Conservation (phyloP, 2,113 vertebrate genomes). For the Sphaerodactylus townsendi region DNA sequence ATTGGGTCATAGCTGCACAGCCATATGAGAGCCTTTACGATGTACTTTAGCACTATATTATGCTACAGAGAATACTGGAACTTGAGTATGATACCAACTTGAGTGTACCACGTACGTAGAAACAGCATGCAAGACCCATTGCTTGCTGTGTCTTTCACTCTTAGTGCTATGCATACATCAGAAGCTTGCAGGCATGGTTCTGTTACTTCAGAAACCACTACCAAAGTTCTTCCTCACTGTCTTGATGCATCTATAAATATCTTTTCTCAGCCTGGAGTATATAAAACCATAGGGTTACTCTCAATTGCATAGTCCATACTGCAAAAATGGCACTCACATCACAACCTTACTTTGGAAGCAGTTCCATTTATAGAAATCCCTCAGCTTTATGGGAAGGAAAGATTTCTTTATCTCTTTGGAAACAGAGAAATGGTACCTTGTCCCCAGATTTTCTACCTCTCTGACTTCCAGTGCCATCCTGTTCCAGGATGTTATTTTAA, state of each 20-base stretch:
- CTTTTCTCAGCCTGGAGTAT: not conserved
- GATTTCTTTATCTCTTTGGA: not conserved
- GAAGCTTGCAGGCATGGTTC: not conserved
- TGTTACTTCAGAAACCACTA: not conserved
- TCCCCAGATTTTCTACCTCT: not conserved
- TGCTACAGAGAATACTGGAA: not conserved
- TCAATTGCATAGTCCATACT: not conserved
- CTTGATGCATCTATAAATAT: not conserved
- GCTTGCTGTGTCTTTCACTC: not conserved
- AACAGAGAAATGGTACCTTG: constrained; percentile 26
- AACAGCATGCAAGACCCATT: not conserved
- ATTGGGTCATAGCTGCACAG: too few relatives aligned
- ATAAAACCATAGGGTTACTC: not conserved
- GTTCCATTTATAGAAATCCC: not conserved
- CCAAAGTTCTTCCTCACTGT: not conserved
- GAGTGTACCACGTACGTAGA: not conserved
- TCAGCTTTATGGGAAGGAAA: not conserved
- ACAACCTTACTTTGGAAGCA: not conserved
- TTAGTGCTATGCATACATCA: not conserved
- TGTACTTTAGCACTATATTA: too few relatives aligned
- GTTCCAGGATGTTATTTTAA: not conserved
- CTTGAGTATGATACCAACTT: not conserved
- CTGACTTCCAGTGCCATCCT: not conserved
- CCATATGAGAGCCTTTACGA: too few relatives aligned
- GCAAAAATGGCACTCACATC: not conserved